Evolutionary conservation across 1,140 invertebrate genomes (phyloP).

Genomic region (Phocides pigmalion): DNA sequence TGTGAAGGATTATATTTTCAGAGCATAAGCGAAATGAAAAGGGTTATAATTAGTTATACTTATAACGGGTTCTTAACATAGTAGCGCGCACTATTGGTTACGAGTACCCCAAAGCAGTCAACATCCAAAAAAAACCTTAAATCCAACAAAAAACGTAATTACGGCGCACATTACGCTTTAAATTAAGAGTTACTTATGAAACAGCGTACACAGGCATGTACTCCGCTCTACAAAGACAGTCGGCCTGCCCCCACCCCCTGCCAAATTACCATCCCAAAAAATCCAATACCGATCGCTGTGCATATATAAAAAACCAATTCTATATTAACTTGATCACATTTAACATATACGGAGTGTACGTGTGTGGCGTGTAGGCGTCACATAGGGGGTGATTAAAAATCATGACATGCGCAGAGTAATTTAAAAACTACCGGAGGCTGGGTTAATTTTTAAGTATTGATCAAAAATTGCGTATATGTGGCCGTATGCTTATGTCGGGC

Average conservation of each 20-base stretch:
- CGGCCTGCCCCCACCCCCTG: constrained; percentile 3
- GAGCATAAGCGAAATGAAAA: too few species aligned
- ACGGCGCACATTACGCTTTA: constrained; percentile 27
- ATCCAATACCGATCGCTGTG: constrained; percentile 42
- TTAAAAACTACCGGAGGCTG: constrained; percentile 78
- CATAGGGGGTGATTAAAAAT: constrained; percentile 75
- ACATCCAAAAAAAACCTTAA: constrained; percentile 1
- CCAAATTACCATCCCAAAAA: constrained; percentile 39
- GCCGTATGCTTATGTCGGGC: constrained; percentile 43
- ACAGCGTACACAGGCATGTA: constrained; percentile 20
- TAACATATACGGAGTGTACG: constrained; percentile 50
- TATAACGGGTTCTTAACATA: too few species aligned
- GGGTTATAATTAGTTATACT: too few species aligned
- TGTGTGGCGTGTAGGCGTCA: constrained; percentile 62
- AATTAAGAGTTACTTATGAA: constrained; percentile 36
- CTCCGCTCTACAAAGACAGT: constrained; percentile 26
- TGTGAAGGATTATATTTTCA: too few species aligned
- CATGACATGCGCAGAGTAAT: constrained; percentile 81
- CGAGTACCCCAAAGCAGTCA: neutral
- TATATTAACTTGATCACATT: constrained; percentile 59
- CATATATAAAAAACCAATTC: constrained; percentile 57
- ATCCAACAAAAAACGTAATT: constrained; percentile 21
- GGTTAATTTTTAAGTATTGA: constrained; percentile 83
- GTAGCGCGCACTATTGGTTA: neutral
- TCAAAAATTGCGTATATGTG: constrained; percentile 76